A percentile compares a stretch with the other conserved stretches of the same genome.
Evolutionary conservation across 2,888 invertebrate species (phyloP).

Genomic region (Acleris emargana): DNA sequence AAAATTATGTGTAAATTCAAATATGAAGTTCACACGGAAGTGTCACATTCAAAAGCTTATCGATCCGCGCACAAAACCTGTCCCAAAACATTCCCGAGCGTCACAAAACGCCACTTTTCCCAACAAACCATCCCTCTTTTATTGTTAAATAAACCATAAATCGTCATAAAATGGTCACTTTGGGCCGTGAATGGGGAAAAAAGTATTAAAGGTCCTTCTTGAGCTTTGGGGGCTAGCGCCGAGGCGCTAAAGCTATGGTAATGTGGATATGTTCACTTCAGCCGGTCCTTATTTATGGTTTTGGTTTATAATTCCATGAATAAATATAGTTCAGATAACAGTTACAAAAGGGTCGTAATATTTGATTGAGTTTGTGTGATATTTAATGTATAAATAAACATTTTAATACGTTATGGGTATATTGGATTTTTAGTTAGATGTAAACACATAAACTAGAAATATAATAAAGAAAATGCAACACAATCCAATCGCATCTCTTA

Average conservation of each 20-base stretch:
- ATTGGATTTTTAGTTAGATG: no score
- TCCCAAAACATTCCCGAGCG: conserved; percentile 51
- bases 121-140: conserved; percentile 62
- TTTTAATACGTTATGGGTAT: neutral
- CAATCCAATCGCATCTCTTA: conserved; percentile 41
- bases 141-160: conserved; percentile 83
- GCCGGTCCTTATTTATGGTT: conserved; percentile 28
- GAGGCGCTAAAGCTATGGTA: conserved; percentile 74
- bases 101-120: conserved; percentile 50
- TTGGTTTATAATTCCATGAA: conserved; percentile 22
- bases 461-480: neutral
- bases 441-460: no score
- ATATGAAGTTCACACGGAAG: conserved; percentile 42
- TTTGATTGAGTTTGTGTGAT: conserved; percentile 17
- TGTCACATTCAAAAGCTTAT: conserved; percentile 67
- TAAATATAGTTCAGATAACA: conserved; percentile 28
- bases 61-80: conserved; percentile 72
- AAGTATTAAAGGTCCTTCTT: conserved; percentile 49
- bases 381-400: conserved; percentile 17
- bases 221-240: conserved; percentile 66
- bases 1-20: neutral
- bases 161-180: conserved; percentile 77
- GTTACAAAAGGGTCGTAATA: neutral
- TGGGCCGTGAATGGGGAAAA: conserved; percentile 66
- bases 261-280: conserved; percentile 54